Percentiles rank a stretch among this genome's conserved stretches.
phyloP scores from a whole-genome alignment of 2,888 invertebrate species.

The Drosophila anomelani region DNA sequence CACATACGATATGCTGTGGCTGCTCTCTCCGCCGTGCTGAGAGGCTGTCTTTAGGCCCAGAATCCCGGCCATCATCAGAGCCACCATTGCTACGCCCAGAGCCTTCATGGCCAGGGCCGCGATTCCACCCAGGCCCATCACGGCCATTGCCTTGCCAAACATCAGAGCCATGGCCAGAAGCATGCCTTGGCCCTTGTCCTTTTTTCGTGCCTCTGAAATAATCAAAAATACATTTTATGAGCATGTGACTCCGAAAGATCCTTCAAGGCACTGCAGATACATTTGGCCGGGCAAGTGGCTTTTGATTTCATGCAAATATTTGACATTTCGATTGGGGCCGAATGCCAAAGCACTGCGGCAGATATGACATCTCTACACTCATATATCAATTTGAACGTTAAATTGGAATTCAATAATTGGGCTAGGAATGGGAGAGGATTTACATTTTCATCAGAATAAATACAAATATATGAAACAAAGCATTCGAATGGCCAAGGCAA shows the following conservation, averaged over 20 bases:
- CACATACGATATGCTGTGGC: conserved; percentile 87
- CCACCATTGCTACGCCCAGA: conserved; percentile 89
- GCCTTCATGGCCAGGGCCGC: conserved; percentile 92
- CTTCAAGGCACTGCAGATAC: conserved; percentile 6
- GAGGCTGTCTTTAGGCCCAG: conserved; percentile 90
- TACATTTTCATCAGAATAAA: not conserved
- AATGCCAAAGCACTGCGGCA: conserved; percentile 4
- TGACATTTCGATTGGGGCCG: not conserved
- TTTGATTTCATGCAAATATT: conserved; percentile 8
- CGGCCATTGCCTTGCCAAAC: conserved; percentile 92
- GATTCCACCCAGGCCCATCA: conserved; percentile 90
- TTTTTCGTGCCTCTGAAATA: conserved; percentile 87
- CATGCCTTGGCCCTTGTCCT: conserved; percentile 87
- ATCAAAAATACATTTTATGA: conserved; percentile 32
- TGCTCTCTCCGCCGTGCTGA: conserved; percentile 85
- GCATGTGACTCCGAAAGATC: conserved; percentile 4
- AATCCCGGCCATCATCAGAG: conserved; percentile 90
- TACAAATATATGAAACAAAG: not conserved
- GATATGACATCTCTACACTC: not conserved
- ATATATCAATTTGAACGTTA: not conserved
- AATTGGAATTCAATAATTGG: conserved; percentile 9
- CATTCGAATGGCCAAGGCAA: not conserved
- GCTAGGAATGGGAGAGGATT: not conserved
- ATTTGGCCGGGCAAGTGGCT: conserved; percentile 1
- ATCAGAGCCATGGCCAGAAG: conserved; percentile 88